Evolutionary conservation across 1,140 invertebrate genomes (phyloP).

Genomic region (Trinorchestia longiramus): DNA sequence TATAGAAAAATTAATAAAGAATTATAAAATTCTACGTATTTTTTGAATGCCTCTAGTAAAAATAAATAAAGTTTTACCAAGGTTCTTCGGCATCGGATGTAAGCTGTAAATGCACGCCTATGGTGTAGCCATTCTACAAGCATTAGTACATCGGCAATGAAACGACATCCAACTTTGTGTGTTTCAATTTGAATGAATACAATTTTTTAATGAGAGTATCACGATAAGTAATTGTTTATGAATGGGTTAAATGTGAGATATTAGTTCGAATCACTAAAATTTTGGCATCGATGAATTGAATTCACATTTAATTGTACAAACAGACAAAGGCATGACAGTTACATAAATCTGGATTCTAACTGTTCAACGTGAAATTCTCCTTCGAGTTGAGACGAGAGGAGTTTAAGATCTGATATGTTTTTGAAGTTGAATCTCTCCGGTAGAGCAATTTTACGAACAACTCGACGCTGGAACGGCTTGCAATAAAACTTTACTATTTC

Average conservation of each 20-base stretch:
- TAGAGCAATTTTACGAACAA: background rate
- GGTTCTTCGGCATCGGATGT: too few species aligned
- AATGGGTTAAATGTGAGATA: background rate
- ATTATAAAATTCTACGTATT: too few species aligned
- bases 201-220: background rate
- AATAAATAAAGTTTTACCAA: too few species aligned
- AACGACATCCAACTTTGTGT: background rate
- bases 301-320: background rate
- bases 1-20: too few species aligned
- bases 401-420: background rate
- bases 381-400: background rate
- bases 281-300: background rate
- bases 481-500: too few species aligned
- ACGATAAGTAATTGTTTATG: background rate
- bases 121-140: background rate
- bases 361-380: background rate
- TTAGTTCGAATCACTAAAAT: background rate
- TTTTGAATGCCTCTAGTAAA: too few species aligned
- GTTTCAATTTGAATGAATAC: background rate
- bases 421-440: background rate
- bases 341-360: background rate
- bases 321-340: background rate
- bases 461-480: too few species aligned
- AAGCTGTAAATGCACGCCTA: background rate
- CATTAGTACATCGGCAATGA: background rate